Conservation (phyloP, 2,888 invertebrate genomes). For the Ophion ellenae region DNA sequence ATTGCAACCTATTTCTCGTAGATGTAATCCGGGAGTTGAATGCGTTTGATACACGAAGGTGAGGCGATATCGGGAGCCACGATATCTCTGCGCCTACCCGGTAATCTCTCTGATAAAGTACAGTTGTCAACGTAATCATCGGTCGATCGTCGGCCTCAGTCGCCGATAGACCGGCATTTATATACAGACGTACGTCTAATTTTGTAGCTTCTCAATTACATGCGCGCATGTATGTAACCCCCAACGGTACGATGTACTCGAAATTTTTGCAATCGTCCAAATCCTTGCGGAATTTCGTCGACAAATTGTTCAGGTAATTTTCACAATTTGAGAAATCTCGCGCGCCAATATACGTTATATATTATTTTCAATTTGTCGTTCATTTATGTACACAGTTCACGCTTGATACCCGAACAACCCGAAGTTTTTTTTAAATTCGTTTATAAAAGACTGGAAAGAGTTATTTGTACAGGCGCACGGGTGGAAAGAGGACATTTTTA, state of each 20-base stretch:
- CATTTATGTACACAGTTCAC: background rate
- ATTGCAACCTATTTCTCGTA: background rate
- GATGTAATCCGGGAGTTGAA: constrained; percentile 3
- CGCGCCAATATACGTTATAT: background rate
- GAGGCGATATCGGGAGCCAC: constrained; percentile 11
- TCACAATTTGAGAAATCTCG: background rate
- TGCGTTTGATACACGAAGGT: background rate
- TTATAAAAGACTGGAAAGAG: no score
- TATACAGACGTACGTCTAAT: background rate
- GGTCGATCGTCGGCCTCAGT: constrained; percentile 48
- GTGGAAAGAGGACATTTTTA: no score
- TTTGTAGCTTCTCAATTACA: background rate
- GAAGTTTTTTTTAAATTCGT: no score
- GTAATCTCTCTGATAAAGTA: constrained; percentile 46
- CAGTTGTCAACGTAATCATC: constrained; percentile 50
- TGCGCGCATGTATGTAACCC: background rate
- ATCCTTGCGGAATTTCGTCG: constrained; percentile 63
- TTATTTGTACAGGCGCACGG: no score
- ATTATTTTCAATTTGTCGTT: background rate
- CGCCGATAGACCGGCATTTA: constrained; percentile 1
- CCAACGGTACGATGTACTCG: constrained; percentile 35
- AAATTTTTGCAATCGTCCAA: constrained; percentile 52
- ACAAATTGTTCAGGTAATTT: constrained; percentile 70
- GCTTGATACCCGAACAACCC: no score
- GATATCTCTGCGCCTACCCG: constrained; percentile 23